Percentiles rank a stretch among this genome's conserved stretches.
phyloP scores from a whole-genome alignment of 2,113 vertebrate genomes.

The Dolichotis patagonum region DNA sequence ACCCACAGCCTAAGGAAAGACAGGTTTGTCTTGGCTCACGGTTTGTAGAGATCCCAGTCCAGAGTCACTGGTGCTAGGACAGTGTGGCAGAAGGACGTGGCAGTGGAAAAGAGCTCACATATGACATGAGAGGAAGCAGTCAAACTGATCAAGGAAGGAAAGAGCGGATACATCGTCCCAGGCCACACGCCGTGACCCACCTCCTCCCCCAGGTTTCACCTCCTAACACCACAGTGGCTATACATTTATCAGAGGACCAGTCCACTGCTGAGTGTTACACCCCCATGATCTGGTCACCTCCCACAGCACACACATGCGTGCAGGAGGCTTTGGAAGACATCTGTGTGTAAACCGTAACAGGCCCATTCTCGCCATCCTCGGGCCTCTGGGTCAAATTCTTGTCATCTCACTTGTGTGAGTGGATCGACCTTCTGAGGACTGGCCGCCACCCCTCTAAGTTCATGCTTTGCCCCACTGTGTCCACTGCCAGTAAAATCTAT shows the following conservation, averaged over 20 bases:
- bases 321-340: not conserved
- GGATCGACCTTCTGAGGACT: not conserved
- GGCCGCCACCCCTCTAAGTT: not conserved
- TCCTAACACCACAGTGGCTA: not conserved
- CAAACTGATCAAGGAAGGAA: not conserved
- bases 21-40: not conserved
- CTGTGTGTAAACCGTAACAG: not conserved
- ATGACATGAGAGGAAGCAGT: not conserved
- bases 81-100: not conserved
- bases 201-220: not conserved
- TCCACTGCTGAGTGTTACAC: not conserved
- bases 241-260: not conserved
- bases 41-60: not conserved
- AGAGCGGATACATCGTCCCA: not conserved
- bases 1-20: not conserved
- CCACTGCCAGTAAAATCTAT: not conserved
- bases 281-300: not conserved
- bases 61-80: not conserved
- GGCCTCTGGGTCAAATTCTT: not conserved
- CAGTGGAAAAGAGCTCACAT: not conserved
- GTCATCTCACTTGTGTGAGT: not conserved
- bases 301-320: not conserved
- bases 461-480: not conserved
- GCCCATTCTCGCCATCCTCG: not conserved
- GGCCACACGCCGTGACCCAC: not conserved